Conservation (phyloP, 2,113 vertebrate species). For the Ochotona princeps region DNA sequence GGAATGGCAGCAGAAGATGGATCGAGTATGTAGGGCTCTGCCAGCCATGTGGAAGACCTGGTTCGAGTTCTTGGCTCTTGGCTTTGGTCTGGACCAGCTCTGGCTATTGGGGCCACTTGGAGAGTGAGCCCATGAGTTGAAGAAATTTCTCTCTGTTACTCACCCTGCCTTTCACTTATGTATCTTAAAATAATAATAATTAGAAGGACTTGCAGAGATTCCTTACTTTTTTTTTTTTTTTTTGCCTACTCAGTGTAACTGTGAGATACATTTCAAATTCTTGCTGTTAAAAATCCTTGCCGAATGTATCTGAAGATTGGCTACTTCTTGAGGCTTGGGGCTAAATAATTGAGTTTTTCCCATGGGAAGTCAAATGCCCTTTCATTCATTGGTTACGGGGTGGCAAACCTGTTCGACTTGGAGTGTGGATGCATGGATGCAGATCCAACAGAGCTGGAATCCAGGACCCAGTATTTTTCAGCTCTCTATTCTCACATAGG, state of each 20-base stretch:
- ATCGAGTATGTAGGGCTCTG: too few species aligned
- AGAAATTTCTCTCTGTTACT: too few species aligned
- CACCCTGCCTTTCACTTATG: too few species aligned
- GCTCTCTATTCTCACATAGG: neutral
- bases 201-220: neutral
- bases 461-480: neutral
- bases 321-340: neutral
- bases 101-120: too few species aligned
- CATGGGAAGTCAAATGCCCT: neutral
- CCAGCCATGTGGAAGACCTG: too few species aligned
- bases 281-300: neutral
- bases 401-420: neutral
- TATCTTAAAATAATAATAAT: neutral
- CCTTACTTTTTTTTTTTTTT: neutral
- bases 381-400: neutral
- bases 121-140: too few species aligned
- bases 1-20: too few species aligned
- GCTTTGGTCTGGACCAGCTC: too few species aligned
- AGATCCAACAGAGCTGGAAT: neutral
- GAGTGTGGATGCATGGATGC: neutral
- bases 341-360: neutral
- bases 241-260: neutral
- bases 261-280: neutral
- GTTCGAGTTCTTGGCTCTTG: too few species aligned
- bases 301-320: neutral